phyloP scores from a whole-genome alignment of 2,888 invertebrate species.

The Euplexia lucipara region DNA sequence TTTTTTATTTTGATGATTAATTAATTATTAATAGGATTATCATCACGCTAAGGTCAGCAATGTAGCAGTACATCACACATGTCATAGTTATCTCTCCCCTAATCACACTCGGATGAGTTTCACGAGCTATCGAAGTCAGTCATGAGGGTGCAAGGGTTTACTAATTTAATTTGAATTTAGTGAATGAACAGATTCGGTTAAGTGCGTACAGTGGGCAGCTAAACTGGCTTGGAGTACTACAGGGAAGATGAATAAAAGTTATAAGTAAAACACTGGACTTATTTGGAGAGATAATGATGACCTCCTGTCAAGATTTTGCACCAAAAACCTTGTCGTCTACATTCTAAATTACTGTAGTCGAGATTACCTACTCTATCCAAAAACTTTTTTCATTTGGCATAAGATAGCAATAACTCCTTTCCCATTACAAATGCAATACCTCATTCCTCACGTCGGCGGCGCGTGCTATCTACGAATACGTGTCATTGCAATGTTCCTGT shows the following conservation, averaged over 20 bases:
- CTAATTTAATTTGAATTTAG: conserved; percentile 21
- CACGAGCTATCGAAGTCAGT: background rate
- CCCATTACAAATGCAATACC: conserved; percentile 11
- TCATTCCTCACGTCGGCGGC: background rate
- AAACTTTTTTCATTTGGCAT: background rate
- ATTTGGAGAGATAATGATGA: no score
- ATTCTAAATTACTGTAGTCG: no score
- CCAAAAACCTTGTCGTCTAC: no score
- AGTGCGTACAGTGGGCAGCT: background rate
- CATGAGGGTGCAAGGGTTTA: conserved; percentile 13
- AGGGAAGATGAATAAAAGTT: no score
- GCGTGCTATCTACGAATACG: background rate
- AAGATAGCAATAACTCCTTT: background rate
- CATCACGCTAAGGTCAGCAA: background rate
- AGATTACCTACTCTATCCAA: background rate
- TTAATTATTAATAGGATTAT: no score
- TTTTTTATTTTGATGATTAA: no score
- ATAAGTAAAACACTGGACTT: no score
- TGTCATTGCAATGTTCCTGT: background rate
- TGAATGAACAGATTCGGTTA: conserved; percentile 1
- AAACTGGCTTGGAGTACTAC: no score
- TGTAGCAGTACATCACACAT: conserved; percentile 15
- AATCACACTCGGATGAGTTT: conserved; percentile 25
- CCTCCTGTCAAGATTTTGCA: no score
- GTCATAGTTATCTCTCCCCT: conserved; percentile 27